Percentiles rank a stretch among this genome's conserved stretches.
phyloP scores from a whole-genome alignment of 2,888 invertebrate genomes.

The Invenusta paracnida region DNA sequence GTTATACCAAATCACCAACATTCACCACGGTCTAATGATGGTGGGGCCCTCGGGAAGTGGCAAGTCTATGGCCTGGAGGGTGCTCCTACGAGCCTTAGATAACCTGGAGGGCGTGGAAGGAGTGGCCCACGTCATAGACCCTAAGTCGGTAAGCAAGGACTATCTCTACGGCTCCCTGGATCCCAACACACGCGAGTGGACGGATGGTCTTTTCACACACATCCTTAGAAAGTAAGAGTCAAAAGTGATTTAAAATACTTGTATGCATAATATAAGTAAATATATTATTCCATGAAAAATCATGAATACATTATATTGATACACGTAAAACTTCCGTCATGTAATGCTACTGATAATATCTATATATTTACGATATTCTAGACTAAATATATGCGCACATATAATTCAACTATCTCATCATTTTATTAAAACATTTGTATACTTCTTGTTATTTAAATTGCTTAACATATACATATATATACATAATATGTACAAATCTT shows the following conservation, averaged over 20 bases:
- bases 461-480: too few relatives aligned
- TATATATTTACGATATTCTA: too few relatives aligned
- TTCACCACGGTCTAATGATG: conserved; percentile 99
- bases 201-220: conserved; percentile 96
- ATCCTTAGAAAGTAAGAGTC: conserved; percentile 8
- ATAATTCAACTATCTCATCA: too few relatives aligned
- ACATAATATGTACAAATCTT: too few relatives aligned
- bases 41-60: conserved; percentile 97
- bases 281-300: conserved; percentile 4
- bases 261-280: background rate
- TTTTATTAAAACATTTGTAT: too few relatives aligned
- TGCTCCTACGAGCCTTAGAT: conserved; percentile 86
- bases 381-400: too few relatives aligned
- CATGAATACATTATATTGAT: too few relatives aligned
- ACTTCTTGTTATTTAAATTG: too few relatives aligned
- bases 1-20: conserved; percentile 93
- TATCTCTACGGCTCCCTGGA: conserved; percentile 93
- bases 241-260: too few relatives aligned
- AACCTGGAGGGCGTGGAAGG: conserved; percentile 87
- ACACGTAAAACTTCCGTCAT: too few relatives aligned
- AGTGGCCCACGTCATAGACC: conserved; percentile 94
- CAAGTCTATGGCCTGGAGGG: conserved; percentile 90
- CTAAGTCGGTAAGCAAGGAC: conserved; percentile 96
- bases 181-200: conserved; percentile 98
- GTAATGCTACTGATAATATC: too few relatives aligned